Evolutionary conservation across 2,888 invertebrate genomes (phyloP).

Genomic region (Cerastis rubricosa): DNA sequence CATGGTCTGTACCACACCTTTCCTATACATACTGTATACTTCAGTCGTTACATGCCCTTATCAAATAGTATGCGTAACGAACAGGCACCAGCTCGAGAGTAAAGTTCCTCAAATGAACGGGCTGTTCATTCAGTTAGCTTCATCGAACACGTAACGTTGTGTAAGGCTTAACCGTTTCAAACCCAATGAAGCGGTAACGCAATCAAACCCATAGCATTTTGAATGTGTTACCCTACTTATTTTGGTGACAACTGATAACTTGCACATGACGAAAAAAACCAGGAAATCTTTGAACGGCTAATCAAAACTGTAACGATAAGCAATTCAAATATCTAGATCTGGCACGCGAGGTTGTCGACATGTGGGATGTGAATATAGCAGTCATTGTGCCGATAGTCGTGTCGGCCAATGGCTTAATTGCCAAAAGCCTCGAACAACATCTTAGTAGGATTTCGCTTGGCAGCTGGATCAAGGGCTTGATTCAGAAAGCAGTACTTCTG

Average conservation of each 20-base stretch:
- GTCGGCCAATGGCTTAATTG: too few species aligned
- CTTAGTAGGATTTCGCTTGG: too few species aligned
- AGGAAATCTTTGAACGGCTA: not conserved
- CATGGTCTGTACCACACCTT: too few species aligned
- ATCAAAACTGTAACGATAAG: too few species aligned
- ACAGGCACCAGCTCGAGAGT: not conserved
- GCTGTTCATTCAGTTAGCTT: not conserved
- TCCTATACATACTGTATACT: not conserved
- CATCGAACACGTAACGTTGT: not conserved
- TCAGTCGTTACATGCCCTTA: not conserved
- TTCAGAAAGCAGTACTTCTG: too few species aligned
- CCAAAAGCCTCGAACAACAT: too few species aligned
- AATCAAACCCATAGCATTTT: slow-evolving; percentile 1
- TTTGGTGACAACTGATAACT: not conserved
- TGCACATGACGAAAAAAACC: not conserved
- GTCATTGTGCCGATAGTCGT: too few species aligned
- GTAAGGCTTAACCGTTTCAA: not conserved
- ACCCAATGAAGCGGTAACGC: slow-evolving; percentile 10
- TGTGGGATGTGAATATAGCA: too few species aligned
- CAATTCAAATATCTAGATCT: too few species aligned
- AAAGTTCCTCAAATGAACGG: slow-evolving; percentile 1
- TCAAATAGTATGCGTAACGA: not conserved
- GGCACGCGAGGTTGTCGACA: too few species aligned
- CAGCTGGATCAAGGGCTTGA: too few species aligned
- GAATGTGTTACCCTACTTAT: not conserved